Evolutionary conservation across 2,113 vertebrate species (phyloP).

Genomic region (Campylomormyrus numenius): DNA sequence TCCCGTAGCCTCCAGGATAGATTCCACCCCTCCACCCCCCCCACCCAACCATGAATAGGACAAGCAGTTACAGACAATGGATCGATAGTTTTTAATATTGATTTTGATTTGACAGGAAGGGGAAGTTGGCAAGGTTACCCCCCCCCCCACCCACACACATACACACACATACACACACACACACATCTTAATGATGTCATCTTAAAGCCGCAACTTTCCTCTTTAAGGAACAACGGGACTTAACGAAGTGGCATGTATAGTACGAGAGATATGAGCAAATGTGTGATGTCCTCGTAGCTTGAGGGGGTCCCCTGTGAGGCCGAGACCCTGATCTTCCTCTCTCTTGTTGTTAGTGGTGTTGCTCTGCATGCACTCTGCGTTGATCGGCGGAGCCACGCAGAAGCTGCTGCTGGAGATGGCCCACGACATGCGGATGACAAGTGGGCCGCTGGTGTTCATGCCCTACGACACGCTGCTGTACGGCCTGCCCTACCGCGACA

Average conservation of each 20-base stretch:
- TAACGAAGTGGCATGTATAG: background rate
- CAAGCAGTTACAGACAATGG: background rate
- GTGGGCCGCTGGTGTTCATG: constrained; percentile 62
- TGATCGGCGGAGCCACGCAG: constrained; percentile 60
- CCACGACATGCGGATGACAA: constrained; percentile 62
- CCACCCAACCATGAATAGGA: background rate
- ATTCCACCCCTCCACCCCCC: background rate
- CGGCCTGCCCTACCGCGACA: constrained; percentile 61
- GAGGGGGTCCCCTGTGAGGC: background rate
- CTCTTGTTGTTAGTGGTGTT: background rate
- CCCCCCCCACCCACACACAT: background rate
- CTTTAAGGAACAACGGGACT: background rate
- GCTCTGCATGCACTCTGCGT: constrained; percentile 55
- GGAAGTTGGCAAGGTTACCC: background rate
- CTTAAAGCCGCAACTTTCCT: background rate
- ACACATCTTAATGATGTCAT: background rate
- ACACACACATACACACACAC: background rate
- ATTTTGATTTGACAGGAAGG: background rate
- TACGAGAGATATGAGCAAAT: background rate
- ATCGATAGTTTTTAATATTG: background rate
- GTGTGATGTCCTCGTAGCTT: background rate
- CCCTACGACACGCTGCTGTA: constrained; percentile 69
- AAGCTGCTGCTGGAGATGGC: constrained; percentile 60
- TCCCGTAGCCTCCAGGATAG: background rate
- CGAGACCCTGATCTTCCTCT: background rate